Evolutionary conservation across 2,888 invertebrate genomes (phyloP).

Genomic region (Tyria jacobaeae): DNA sequence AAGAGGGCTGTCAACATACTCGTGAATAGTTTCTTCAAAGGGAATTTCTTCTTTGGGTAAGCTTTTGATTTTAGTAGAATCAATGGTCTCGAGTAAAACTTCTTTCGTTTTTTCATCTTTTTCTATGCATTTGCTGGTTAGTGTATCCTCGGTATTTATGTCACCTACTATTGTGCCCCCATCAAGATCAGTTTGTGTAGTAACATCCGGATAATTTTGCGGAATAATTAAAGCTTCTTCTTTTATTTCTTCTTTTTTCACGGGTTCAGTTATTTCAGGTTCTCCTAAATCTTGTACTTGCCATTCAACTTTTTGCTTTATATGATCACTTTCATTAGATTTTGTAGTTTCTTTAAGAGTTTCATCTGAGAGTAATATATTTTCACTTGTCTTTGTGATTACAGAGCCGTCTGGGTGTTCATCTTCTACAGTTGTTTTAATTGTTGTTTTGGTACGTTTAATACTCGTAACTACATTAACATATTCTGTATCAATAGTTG

Average conservation of each 20-base stretch:
- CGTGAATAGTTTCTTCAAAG: not conserved
- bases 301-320: slow-evolving; percentile 15
- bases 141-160: slow-evolving; percentile 19
- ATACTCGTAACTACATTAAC: slow-evolving; percentile 54
- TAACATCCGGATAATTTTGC: slow-evolving; percentile 73
- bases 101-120: slow-evolving; percentile 16
- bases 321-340: not conserved
- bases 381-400: slow-evolving; percentile 75
- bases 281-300: slow-evolving; percentile 44
- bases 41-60: not conserved
- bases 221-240: slow-evolving; percentile 61
- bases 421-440: slow-evolving; percentile 72
- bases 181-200: slow-evolving; percentile 52
- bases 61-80: not conserved
- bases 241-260: slow-evolving; percentile 55
- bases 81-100: not conserved
- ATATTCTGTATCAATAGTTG: slow-evolving; percentile 64
- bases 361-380: slow-evolving; percentile 70
- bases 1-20: slow-evolving; percentile 26
- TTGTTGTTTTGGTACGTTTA: slow-evolving; percentile 68
- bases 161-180: slow-evolving; percentile 50
- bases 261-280: slow-evolving; percentile 55
- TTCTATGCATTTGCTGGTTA: slow-evolving; percentile 8
- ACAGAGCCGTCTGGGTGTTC: slow-evolving; percentile 77
- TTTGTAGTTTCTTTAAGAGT: slow-evolving; percentile 32